Base-by-base conservation (phyloP, 2,888 invertebrate genomes). In the Pharmacophagus antenor region DNA sequence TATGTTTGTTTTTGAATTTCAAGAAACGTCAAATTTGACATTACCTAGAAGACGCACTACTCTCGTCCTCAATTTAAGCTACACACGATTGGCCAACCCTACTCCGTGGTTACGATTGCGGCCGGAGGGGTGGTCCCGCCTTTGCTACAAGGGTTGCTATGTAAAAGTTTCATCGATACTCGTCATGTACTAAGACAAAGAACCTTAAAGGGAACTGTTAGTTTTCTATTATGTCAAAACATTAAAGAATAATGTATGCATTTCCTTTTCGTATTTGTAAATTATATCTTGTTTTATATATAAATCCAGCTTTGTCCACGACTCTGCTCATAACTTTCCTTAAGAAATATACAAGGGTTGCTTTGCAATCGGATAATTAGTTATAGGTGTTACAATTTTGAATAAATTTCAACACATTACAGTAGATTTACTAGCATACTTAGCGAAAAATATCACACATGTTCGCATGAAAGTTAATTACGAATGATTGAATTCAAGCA, bases 11-110 rank as follows among this genome's bases (percentile, higher is more conserved):
- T 48, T 47, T 79, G 66, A 68, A 76, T 74, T 70, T 64, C 73
- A 73, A 74, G 66, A 80, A 86, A 82, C 77, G 81, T 86, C 78
- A 84, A 79, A 74, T 79, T 80, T 82, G 80, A 79, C 79, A 73
- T 78, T 75, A 72, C 74, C 74, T 70, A 75, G 74, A 74, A 75
- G 76, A 78, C 82, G 77, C 80, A 80, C 78, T 73, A 75, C 84
- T 87, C 82, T 82, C 84, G 76, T 82, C 80, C 79, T 67, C 71
- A 79, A 81, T 87, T 83, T 74, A 71, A 79, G 76, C 70, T 12
- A 42, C 25, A 31, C 42, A 63, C 69, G 70, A 86, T 87, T 87
- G 85, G 88, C 65, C 59, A 60, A 50, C 44, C n/a, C 54, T 59
- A 67, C 67, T 66, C 59, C 37, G 48, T 58, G 64, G 69, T 65